Percentiles rank a stretch among this genome's conserved stretches.
These are phyloP conservation scores for Polydrusus pterygomalis DNA, from an alignment of 2,888 invertebrate species.

Conservation along the genomic window DNA sequence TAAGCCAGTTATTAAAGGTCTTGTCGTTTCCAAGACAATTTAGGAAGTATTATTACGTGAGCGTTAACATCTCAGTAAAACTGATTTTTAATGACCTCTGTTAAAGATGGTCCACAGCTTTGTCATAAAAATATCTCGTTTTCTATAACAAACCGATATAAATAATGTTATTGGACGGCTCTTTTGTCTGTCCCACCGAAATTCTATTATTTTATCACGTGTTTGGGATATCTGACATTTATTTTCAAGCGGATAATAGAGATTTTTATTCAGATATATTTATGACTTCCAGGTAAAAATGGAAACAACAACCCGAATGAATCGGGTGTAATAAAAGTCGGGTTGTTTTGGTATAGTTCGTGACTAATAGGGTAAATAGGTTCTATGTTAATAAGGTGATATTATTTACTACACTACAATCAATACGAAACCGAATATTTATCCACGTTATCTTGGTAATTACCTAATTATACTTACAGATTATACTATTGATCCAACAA, in stretches of 20 bases:
- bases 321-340: not conserved
- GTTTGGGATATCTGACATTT: not conserved
- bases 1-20: too few relatives aligned
- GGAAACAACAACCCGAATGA: not conserved
- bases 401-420: not conserved
- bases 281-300: not conserved
- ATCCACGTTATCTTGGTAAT: not conserved
- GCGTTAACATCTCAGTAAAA: too few relatives aligned
- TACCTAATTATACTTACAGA: too few relatives aligned
- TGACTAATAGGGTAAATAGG: not conserved
- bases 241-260: not conserved
- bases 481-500: too few relatives aligned
- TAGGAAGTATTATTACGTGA: too few relatives aligned
- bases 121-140: not conserved
- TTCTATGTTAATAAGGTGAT: slow-evolving; percentile 10
- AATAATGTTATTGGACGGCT: not conserved
- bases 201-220: slow-evolving; percentile 9
- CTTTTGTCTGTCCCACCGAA: not conserved
- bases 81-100: too few relatives aligned
- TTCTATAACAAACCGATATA: too few relatives aligned
- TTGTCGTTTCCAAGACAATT: too few relatives aligned
- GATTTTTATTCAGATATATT: not conserved
- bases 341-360: not conserved
- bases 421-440: slow-evolving; percentile 5
- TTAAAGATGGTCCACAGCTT: not conserved